These are phyloP conservation scores for Aix galericulata DNA, from an alignment of 2,113 vertebrate species.

Conservation along the genomic window DNA sequence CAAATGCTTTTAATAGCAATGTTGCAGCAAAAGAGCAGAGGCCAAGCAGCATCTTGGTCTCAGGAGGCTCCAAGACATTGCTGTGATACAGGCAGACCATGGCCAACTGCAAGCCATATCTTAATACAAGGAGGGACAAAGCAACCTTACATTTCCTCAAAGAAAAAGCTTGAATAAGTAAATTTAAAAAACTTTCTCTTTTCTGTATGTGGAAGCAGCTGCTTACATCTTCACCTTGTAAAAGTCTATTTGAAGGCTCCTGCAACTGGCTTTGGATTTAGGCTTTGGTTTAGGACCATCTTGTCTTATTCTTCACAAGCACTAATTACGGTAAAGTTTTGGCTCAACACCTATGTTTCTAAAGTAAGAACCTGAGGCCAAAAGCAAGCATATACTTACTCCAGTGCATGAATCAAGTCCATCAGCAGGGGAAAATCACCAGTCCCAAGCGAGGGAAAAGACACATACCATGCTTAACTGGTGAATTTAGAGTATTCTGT, in stretches of 20 bases:
- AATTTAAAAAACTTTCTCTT: not conserved
- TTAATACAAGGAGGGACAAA: not conserved
- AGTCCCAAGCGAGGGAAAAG: not conserved
- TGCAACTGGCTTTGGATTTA: not conserved
- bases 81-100: not conserved
- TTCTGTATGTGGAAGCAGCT: not conserved
- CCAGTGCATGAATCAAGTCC: not conserved
- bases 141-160: not conserved
- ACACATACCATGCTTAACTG: fast-evolving
- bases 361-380: not conserved
- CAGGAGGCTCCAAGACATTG: not conserved
- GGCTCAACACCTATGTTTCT: not conserved
- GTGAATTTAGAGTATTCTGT: not conserved
- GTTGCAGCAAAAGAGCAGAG: not conserved
- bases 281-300: not conserved
- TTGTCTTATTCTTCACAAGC: not conserved
- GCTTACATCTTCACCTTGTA: not conserved
- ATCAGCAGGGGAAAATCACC: not conserved
- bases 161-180: not conserved
- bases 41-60: not conserved
- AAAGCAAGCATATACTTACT: not conserved
- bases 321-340: not conserved
- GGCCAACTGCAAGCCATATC: fast-evolving
- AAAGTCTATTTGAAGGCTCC: not conserved
- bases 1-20: not conserved